Conservation (phyloP, 2,113 vertebrate genomes). For the Vireo altiloquus region DNA sequence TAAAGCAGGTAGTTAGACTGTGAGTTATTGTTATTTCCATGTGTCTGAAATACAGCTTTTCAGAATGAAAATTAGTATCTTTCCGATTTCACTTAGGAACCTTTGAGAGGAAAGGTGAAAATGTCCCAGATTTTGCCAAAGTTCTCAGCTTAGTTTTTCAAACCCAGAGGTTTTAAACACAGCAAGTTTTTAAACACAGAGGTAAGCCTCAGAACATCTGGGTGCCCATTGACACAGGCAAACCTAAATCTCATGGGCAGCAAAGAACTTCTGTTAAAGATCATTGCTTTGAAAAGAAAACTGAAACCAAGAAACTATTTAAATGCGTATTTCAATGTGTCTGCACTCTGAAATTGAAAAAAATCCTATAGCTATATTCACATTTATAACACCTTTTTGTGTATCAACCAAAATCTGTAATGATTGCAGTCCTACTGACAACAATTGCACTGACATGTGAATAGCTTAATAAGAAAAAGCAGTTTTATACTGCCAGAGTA, state of each 20-base stretch:
- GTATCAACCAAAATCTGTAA: background rate
- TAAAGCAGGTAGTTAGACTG: background rate
- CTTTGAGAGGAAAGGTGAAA: background rate
- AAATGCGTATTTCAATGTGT: background rate
- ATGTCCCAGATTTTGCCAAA: background rate
- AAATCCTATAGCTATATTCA: background rate
- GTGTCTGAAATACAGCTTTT: background rate
- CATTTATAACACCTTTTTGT: background rate
- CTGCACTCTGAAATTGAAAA: background rate
- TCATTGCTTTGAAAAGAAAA: background rate
- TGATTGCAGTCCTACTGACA: background rate
- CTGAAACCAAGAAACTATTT: background rate
- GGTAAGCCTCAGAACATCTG: background rate
- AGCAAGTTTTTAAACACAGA: background rate
- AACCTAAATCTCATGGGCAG: background rate
- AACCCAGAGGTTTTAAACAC: background rate
- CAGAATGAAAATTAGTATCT: background rate
- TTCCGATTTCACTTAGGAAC: background rate
- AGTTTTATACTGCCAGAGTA: background rate
- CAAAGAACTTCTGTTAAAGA: background rate
- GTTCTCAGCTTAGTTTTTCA: background rate
- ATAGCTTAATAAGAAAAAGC: conserved; percentile 2
- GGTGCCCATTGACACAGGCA: background rate
- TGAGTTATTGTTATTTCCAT: background rate
- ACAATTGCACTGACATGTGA: background rate